These are phyloP conservation scores for Escarpia spicata DNA, from an alignment of 2,888 invertebrate genomes.

Conservation along the genomic window DNA sequence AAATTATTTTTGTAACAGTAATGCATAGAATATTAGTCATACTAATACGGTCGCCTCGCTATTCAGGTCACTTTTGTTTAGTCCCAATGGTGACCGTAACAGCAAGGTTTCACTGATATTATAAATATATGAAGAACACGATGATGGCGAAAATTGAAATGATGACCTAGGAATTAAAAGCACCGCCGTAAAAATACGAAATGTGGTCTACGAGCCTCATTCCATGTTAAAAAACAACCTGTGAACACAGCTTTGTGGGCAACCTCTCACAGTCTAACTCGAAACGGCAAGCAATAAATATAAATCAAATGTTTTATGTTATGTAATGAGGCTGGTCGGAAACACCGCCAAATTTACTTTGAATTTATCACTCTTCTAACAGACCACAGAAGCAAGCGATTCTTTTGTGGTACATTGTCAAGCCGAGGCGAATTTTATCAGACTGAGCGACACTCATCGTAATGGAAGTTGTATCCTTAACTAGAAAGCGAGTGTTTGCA, in stretches of 20 bases:
- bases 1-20: too few relatives aligned
- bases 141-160: neutral
- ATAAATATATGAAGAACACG: neutral
- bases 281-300: neutral
- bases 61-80: too few relatives aligned
- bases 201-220: neutral
- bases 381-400: neutral
- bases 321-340: neutral
- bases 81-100: too few relatives aligned
- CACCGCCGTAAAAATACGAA: too few relatives aligned
- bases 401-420: neutral
- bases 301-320: conserved; percentile 16
- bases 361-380: neutral
- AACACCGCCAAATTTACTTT: neutral
- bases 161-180: neutral
- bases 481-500: neutral
- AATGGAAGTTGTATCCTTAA: neutral
- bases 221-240: neutral
- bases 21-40: too few relatives aligned
- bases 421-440: neutral
- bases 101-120: too few relatives aligned
- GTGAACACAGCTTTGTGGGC: neutral
- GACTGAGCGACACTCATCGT: neutral
- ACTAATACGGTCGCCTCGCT: too few relatives aligned
- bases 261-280: neutral